Evolutionary conservation across 2,797 vertebrate species (phyloP).

Genomic region (Enteromius viviparus): DNA sequence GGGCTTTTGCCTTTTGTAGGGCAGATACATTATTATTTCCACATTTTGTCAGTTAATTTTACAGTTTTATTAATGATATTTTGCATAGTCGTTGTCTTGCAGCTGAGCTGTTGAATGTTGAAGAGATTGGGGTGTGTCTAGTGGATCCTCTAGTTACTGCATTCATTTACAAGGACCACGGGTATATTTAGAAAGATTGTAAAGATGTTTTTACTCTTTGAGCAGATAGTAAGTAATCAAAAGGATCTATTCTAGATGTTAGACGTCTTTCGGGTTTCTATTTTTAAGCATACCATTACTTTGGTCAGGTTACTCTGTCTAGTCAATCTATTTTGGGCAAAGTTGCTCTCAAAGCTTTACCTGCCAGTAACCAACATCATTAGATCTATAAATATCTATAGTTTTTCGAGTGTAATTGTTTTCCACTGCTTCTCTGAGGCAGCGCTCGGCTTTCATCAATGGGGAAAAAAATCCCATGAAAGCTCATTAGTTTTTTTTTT

Average conservation of each 20-base stretch:
- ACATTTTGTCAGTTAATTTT: not conserved
- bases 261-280: not conserved
- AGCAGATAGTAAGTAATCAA: not conserved
- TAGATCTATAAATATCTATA: conserved; percentile 25
- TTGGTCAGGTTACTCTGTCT: not conserved
- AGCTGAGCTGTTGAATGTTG: not conserved
- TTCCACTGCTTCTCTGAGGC: not conserved
- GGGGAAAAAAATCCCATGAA: not conserved
- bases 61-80: not conserved
- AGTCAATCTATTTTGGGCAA: not conserved
- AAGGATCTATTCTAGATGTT: conserved; percentile 8
- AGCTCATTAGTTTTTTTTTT: not conserved
- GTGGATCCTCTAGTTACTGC: not conserved
- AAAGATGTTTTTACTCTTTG: not conserved
- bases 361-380: conserved; percentile 28
- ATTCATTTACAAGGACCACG: not conserved
- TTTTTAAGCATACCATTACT: conserved; percentile 1
- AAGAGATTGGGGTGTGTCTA: not conserved
- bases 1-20: not conserved
- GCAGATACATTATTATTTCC: not conserved
- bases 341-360: not conserved
- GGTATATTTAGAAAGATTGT: not conserved
- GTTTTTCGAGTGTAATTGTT: not conserved
- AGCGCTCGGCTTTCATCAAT: not conserved
- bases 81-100: not conserved